Conservation (phyloP, 2,888 invertebrate genomes). For the Tenthredo amoena region DNA sequence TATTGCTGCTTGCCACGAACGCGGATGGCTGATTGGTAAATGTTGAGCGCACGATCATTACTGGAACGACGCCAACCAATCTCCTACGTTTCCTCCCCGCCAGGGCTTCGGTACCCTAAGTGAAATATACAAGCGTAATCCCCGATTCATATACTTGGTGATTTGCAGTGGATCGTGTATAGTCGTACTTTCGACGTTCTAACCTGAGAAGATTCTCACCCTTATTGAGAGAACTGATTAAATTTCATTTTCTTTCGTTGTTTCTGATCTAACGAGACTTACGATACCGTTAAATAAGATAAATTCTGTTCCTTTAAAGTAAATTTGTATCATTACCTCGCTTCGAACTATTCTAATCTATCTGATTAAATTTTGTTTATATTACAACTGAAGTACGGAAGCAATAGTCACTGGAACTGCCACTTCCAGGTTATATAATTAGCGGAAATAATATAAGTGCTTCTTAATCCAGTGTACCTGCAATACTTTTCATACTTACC, state of each 20-base stretch:
- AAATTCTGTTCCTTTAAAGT: background rate
- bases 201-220: background rate
- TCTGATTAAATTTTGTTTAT: background rate
- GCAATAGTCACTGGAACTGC: background rate
- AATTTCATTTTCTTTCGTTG: background rate
- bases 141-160: slow-evolving; percentile 30
- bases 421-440: slow-evolving; percentile 15
- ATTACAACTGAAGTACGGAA: background rate
- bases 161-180: background rate
- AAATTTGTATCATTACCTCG: background rate
- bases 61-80: slow-evolving; percentile 35
- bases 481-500: background rate
- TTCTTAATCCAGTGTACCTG: background rate
- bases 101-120: background rate
- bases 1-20: background rate
- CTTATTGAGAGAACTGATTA: background rate
- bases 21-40: background rate
- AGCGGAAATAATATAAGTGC: background rate
- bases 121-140: background rate
- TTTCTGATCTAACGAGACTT: background rate
- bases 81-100: background rate
- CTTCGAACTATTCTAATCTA: background rate
- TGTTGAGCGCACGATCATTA: slow-evolving; percentile 25
- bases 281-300: background rate
- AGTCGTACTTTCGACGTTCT: background rate